A percentile compares a stretch with the other conserved stretches of the same genome.
phyloP scores from a whole-genome alignment of 2,888 invertebrate species.

The Ennomos quercinarius region DNA sequence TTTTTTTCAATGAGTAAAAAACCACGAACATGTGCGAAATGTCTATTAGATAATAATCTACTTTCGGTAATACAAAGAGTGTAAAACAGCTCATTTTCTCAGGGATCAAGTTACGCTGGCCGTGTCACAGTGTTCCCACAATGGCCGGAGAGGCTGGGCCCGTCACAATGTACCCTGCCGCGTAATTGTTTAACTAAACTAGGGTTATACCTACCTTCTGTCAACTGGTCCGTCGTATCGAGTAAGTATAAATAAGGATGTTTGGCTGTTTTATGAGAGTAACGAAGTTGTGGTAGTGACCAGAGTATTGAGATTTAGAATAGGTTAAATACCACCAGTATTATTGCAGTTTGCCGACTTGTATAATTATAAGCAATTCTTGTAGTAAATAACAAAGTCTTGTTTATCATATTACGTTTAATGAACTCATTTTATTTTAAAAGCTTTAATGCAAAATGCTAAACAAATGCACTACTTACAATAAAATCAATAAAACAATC shows the following conservation, averaged over 20 bases:
- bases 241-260: slow-evolving; percentile 56
- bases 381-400: too few relatives aligned
- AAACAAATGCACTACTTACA: too few relatives aligned
- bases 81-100: slow-evolving; percentile 28
- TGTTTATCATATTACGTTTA: too few relatives aligned
- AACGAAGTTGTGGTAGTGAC: slow-evolving; percentile 2
- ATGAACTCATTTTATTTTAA: too few relatives aligned
- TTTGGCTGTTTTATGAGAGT: slow-evolving; percentile 32
- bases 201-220: slow-evolving; percentile 74
- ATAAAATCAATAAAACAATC: too few relatives aligned
- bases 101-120: slow-evolving; percentile 56
- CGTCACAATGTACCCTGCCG: slow-evolving; percentile 80
- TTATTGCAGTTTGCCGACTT: too few relatives aligned
- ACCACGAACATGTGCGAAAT: too few relatives aligned
- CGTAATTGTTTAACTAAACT: slow-evolving; percentile 84
- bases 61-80: slow-evolving; percentile 19
- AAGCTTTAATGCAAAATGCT: too few relatives aligned
- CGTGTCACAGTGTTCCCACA: slow-evolving; percentile 72
- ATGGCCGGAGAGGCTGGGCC: slow-evolving; percentile 79
- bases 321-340: too few relatives aligned
- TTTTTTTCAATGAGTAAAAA: too few relatives aligned
- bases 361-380: too few relatives aligned
- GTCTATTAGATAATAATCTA: neutral
- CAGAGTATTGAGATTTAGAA: too few relatives aligned
- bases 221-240: slow-evolving; percentile 78